Percentiles rank a stretch among this genome's conserved stretches.
Evolutionary conservation across 2,888 invertebrate genomes (phyloP).

Genomic region (Cepaea hortensis): DNA sequence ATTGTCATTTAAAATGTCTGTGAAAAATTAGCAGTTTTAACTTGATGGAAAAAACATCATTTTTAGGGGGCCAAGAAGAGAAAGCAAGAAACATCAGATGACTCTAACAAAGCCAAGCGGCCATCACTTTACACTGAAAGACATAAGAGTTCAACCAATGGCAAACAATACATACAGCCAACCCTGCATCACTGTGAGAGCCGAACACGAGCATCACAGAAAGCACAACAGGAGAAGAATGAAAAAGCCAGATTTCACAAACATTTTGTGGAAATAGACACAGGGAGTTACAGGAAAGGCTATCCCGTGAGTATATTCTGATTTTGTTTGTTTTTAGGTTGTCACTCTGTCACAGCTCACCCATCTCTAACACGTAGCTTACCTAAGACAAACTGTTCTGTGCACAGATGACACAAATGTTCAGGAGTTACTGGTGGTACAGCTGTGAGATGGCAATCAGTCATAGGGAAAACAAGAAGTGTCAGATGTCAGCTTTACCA

Average conservation of each 20-base stretch:
- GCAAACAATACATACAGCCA: neutral
- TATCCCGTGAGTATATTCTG: slow-evolving; percentile 37
- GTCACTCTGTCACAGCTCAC: no score
- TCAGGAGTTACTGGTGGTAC: no score
- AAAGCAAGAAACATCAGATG: neutral
- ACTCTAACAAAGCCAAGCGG: neutral
- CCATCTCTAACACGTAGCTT: no score
- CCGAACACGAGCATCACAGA: no score
- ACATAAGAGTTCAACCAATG: neutral
- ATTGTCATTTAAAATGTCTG: no score
- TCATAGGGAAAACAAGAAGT: no score
- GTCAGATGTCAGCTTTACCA: no score
- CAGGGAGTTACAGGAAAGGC: slow-evolving; percentile 36
- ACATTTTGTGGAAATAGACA: slow-evolving; percentile 33
- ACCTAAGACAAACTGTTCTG: no score
- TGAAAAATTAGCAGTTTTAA: no score
- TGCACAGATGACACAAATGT: no score
- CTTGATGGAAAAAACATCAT: neutral
- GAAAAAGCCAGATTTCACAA: neutral
- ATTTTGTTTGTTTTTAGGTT: neutral
- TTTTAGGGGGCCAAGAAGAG: neutral
- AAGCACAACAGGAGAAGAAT: neutral
- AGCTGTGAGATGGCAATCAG: no score
- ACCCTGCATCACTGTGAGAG: no score
- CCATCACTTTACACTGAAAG: neutral